Evolutionary conservation across 2,113 vertebrate genomes (phyloP).

Genomic region (Prietella phreatophila): DNA sequence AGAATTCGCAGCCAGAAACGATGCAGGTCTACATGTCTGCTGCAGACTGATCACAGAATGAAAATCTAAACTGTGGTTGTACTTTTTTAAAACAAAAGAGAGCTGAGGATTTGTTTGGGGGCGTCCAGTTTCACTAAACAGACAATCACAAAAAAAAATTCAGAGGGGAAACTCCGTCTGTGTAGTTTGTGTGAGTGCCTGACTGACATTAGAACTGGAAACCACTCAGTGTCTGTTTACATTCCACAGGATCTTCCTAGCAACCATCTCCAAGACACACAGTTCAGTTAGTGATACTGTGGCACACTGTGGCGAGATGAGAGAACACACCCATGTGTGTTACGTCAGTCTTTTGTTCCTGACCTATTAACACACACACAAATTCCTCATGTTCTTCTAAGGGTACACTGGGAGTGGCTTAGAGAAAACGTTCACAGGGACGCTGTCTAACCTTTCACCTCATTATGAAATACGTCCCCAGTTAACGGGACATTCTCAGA

Average conservation of each 20-base stretch:
- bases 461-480: too few species aligned
- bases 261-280: slow-evolving; percentile 31
- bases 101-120: not conserved
- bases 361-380: not conserved
- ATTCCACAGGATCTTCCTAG: slow-evolving; percentile 38
- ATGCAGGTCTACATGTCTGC: not conserved
- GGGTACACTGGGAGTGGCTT: not conserved
- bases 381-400: not conserved
- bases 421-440: not conserved
- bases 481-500: not conserved
- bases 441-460: not conserved
- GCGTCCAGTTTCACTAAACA: slow-evolving; percentile 16
- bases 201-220: slow-evolving; percentile 56
- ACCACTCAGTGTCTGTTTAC: slow-evolving; percentile 59
- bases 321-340: not conserved
- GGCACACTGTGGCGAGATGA: not conserved
- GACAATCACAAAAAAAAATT: not conserved
- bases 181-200: slow-evolving; percentile 46
- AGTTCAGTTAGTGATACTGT: slow-evolving; percentile 15
- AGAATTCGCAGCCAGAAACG: not conserved
- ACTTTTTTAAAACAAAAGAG: not conserved
- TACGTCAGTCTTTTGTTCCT: not conserved
- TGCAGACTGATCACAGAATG: not conserved
- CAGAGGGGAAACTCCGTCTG: slow-evolving; percentile 55
- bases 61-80: not conserved